Percentiles rank a stretch among this genome's conserved stretches.
Conservation (phyloP, 2,888 invertebrate species). For the Merodon equestris region DNA sequence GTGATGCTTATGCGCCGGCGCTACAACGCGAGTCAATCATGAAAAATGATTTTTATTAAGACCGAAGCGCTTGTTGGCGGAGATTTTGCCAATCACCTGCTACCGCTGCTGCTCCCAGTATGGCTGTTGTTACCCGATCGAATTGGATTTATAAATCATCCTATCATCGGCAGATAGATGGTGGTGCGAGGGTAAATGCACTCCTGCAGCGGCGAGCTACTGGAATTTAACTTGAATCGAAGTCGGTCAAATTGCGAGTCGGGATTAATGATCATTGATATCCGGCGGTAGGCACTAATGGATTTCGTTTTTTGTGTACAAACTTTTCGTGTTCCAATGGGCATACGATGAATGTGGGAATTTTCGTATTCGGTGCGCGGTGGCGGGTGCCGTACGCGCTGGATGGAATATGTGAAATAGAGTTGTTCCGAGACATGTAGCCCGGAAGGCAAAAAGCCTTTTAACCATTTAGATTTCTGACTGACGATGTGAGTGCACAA, state of each 20-base stretch:
- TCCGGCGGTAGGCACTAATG: too few species aligned
- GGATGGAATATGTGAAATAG: too few species aligned
- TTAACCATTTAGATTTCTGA: too few species aligned
- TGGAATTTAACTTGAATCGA: slow-evolving; percentile 56
- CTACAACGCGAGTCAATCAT: slow-evolving; percentile 54
- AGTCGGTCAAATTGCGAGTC: slow-evolving; percentile 53
- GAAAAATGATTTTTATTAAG: slow-evolving; percentile 58
- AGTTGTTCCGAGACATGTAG: too few species aligned
- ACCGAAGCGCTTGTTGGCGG: slow-evolving; percentile 30
- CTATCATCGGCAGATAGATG: slow-evolving; percentile 46
- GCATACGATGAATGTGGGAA: neutral
- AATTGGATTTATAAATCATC: slow-evolving; percentile 57
- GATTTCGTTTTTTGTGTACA: too few species aligned
- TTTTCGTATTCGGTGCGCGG: neutral
- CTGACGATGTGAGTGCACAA: too few species aligned
- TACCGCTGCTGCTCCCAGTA: slow-evolving; percentile 16
- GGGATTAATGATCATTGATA: slow-evolving; percentile 48
- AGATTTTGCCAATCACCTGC: slow-evolving; percentile 58
- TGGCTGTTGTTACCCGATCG: slow-evolving; percentile 14
- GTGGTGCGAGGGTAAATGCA: slow-evolving; percentile 55
- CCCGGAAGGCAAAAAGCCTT: too few species aligned
- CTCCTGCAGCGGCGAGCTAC: slow-evolving; percentile 60
- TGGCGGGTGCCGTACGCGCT: neutral
- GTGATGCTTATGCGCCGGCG: slow-evolving; percentile 33
- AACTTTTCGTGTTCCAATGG: neutral